Percentiles rank a stretch among this genome's conserved stretches.
phyloP scores from a whole-genome alignment of 2,797 vertebrate genomes.

The Chrysocyon brachyurus region DNA sequence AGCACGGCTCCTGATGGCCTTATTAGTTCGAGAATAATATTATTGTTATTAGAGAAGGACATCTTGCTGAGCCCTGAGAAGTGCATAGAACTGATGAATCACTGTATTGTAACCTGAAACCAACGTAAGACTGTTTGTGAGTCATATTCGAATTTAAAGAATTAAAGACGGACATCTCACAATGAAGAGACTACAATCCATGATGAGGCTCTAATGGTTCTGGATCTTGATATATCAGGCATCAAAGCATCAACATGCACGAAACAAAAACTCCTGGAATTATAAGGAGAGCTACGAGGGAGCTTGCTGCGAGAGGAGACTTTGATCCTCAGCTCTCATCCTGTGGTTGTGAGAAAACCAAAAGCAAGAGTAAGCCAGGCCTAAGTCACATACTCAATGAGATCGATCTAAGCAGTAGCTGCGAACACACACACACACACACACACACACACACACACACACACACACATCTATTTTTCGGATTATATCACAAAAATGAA shows the following conservation, averaged over 20 bases:
- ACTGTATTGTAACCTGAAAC: background rate
- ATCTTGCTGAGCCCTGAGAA: background rate
- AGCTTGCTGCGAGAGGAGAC: background rate
- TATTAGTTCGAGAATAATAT: background rate
- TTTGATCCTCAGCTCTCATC: background rate
- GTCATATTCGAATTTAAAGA: background rate
- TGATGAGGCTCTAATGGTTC: background rate
- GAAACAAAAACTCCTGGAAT: background rate
- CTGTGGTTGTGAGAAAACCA: background rate
- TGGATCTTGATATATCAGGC: conserved; percentile 6
- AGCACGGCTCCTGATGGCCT: background rate
- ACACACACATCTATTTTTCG: background rate
- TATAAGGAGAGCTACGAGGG: background rate
- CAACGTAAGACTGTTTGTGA: background rate
- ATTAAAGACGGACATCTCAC: background rate
- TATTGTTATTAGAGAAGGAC: background rate
- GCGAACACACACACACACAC: background rate
- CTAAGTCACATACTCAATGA: conserved; percentile 10
- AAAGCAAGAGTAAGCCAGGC: background rate
- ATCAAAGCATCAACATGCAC: background rate
- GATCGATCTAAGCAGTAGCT: background rate
- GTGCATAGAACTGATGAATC: background rate
- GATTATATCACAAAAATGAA: background rate
- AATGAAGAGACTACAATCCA: background rate
- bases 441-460: background rate